Conservation (phyloP, 2,888 invertebrate genomes). For the Tipula confusa region DNA sequence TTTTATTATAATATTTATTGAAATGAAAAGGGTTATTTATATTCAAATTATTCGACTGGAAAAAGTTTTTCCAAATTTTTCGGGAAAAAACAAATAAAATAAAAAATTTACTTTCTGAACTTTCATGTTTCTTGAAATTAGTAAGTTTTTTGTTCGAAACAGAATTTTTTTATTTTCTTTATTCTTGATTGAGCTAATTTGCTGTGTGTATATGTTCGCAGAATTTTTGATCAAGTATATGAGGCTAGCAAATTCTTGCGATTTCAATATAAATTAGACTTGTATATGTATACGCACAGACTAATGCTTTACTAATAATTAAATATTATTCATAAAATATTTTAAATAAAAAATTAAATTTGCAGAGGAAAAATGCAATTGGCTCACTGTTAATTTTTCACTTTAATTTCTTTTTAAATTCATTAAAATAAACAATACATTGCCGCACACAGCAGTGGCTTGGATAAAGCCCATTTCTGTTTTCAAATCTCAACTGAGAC, state of each 20-base stretch:
- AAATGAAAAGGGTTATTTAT: neutral
- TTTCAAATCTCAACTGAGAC: no score
- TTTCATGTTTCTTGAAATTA: neutral
- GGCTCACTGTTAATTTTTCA: neutral
- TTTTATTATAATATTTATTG: no score
- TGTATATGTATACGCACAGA: no score
- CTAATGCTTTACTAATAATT: no score
- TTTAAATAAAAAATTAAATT: neutral
- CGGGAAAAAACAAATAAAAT: neutral
- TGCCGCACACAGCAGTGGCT: no score
- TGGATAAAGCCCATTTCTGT: no score
- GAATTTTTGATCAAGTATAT: neutral
- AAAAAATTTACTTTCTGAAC: no score
- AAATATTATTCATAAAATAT: neutral
- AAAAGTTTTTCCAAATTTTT: neutral
- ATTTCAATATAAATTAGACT: no score
- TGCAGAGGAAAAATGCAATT: neutral
- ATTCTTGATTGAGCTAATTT: neutral
- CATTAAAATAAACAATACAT: no score
- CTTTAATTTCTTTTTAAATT: no score
- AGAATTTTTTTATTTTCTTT: neutral
- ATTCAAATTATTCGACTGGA: neutral
- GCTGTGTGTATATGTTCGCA: neutral
- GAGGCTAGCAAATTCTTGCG: neutral
- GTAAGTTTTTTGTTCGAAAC: neutral